These are phyloP conservation scores for Philopotamus ludificatus DNA, from an alignment of 1,140 invertebrate species.

Conservation along the genomic window DNA sequence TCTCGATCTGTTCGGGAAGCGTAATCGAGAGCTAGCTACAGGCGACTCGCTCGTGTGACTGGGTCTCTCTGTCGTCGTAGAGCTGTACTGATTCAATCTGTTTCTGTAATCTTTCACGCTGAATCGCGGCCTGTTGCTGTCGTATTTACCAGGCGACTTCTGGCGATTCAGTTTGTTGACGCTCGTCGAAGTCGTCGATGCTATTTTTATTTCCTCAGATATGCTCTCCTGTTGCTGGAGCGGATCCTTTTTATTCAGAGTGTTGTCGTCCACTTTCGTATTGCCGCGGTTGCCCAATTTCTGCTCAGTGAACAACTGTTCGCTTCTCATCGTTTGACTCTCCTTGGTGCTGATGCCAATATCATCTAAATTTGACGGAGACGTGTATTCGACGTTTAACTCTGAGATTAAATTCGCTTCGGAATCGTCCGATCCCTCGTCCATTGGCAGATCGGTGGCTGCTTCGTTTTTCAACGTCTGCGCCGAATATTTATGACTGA, in stretches of 20 bases:
- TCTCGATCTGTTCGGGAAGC: slow-evolving; percentile 50
- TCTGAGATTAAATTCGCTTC: background rate
- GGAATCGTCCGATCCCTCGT: background rate
- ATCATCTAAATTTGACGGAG: slow-evolving; percentile 25
- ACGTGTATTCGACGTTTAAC: slow-evolving; percentile 15
- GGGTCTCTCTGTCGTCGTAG: slow-evolving; percentile 51
- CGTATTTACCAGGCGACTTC: slow-evolving; percentile 48
- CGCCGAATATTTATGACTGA: slow-evolving; percentile 31
- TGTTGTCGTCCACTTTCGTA: slow-evolving; percentile 23
- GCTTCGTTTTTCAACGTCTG: slow-evolving; percentile 27
- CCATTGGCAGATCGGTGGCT: background rate
- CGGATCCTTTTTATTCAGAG: slow-evolving; percentile 7
- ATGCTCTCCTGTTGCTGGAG: background rate
- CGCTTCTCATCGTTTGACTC: slow-evolving; percentile 30
- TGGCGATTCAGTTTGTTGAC: slow-evolving; percentile 44
- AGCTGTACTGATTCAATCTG: slow-evolving; percentile 51
- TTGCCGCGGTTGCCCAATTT: slow-evolving; percentile 33
- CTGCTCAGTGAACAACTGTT: slow-evolving; percentile 34
- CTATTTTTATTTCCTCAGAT: slow-evolving; percentile 8
- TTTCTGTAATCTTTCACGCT: slow-evolving; percentile 62
- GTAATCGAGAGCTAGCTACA: slow-evolving; percentile 45
- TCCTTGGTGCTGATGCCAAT: slow-evolving; percentile 16
- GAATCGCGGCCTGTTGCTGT: slow-evolving; percentile 56
- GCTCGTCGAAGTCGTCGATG: slow-evolving; percentile 43
- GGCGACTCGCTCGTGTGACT: slow-evolving; percentile 49